Evolutionary conservation across 2,113 vertebrate species (phyloP), one percentile per base, ranked within the genome.

Genomic region (Telmatochromis brachygnathus): DNA sequence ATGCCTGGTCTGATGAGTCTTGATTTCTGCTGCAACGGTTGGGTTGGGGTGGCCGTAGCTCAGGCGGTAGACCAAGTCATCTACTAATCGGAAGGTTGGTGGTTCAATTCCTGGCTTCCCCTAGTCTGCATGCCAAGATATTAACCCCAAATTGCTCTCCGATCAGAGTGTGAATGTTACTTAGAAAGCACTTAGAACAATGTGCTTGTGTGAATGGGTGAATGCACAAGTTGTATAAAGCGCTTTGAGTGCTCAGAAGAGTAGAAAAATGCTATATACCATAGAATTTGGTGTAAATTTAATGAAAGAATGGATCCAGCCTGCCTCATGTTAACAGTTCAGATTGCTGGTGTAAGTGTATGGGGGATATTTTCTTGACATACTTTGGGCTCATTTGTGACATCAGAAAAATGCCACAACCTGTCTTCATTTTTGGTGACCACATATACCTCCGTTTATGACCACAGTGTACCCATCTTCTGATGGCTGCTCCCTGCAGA

Each of bases 21-120:
- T 37, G 7, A 21, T 39, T 21, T 42, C 7, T 70, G 12, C 2
- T 14, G 0, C n/a, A 14, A 39, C 0, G 0, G 2, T 42, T 37
- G 35, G 65, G 35, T 9, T 39, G 55, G 13, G 26, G 55, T 58
- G 7, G 55, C 26, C 0, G 14, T 30, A 58, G 5, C 14, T 58
- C 55, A 58, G 26, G 7, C 3, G 7, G 55, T 58, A 58, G 55
- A 30, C 0, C 14, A 58, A 0, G 1, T 15, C 26, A 58, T 28
- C 7, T 28, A 28, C 4, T 56, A 0, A 56, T 56, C 0, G 1
- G 55, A 28, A 58, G 26, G 55, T 30, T 58, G 5, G 0, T 58
- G 26, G 26, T 17, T 58, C 0, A 0, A 58, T 58, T 58, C 26
- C 26, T 58, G 3, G 26, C 55, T 58, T 30, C 5, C 14, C 7